Conservation (phyloP, 2,888 invertebrate genomes). For the Troides aeacus region DNA sequence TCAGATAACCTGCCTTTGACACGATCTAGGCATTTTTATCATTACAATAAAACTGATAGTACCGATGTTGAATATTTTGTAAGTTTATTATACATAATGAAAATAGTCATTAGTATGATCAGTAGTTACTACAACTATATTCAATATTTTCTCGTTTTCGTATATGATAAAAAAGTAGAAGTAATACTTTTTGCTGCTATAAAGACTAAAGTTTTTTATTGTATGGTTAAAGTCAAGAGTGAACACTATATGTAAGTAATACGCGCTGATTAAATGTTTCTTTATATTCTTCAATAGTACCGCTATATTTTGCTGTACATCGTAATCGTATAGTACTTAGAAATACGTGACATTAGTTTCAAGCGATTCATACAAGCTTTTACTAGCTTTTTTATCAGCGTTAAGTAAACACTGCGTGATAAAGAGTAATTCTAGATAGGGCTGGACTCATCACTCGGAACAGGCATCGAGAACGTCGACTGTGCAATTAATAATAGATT, state of each 20-base stretch:
- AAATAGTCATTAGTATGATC: no score
- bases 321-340: conserved; percentile 17
- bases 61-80: no score
- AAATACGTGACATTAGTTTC: conserved; percentile 19
- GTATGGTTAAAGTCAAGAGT: background rate
- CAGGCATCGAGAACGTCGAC: background rate
- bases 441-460: conserved; percentile 20
- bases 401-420: conserved; percentile 64
- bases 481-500: background rate
- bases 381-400: conserved; percentile 63
- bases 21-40: no score
- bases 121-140: no score
- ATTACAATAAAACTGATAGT: no score
- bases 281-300: background rate
- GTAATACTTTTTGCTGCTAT: no score
- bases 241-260: background rate
- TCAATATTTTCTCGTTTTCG: no score
- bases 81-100: no score
- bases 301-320: background rate
- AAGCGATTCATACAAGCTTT: conserved; percentile 53
- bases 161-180: no score
- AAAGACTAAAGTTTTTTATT: background rate
- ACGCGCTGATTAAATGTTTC: background rate
- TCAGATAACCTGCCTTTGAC: no score
- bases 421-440: conserved; percentile 44